Base-by-base conservation (phyloP, 2,888 invertebrate species). In the Amphiduros pacificus region DNA sequence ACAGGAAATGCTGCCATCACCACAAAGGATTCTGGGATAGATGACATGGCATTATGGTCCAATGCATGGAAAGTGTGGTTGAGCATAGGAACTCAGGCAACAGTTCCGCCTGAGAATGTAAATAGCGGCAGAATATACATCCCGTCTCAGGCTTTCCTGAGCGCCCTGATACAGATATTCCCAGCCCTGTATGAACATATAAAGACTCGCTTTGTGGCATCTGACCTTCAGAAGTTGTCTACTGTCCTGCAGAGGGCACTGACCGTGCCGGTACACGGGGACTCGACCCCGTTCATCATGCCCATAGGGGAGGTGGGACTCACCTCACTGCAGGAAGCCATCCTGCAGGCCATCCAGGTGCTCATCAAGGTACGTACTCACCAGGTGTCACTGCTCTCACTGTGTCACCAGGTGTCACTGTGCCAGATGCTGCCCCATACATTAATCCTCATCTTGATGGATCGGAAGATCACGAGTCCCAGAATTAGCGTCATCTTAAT, bases 81-180 rank as follows among this genome's bases (percentile, higher is more conserved):
- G 48, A 91, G 89, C 79, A 92, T 95, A 67, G 94, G 94, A n/a
- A 87, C 87, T 28, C 88, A 90, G 76, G 89, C 90, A 71, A 90
- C 90, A 52, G 85, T 78, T 56, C 88, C 88, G 51, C 85, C 87
- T 2, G 82, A 84, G 55, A 54, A 64, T 51, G 6, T 50, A 63
- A 62, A 28, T 55, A 68, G 66, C 17, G 63, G 28, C 2, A 49
- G 29, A 49, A 84, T 88, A 66, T 94, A 93, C 84, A 88, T 94
- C 62, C 95, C 97, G 0, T 92, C 94, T 26, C 92, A 96, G 77
- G 91, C 92, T 65, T 98, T 95, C 85, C 87, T 98, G 59, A 94
- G 95, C 0, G 93, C 96, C 0, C 86, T 97, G 20, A 91, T 97
- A 70, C 95, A 96, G 84, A 94, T 96, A 77, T 97, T 98, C 83